Base-by-base conservation (phyloP, 2,113 vertebrate genomes). In the Callocephalon fimbriatum region DNA sequence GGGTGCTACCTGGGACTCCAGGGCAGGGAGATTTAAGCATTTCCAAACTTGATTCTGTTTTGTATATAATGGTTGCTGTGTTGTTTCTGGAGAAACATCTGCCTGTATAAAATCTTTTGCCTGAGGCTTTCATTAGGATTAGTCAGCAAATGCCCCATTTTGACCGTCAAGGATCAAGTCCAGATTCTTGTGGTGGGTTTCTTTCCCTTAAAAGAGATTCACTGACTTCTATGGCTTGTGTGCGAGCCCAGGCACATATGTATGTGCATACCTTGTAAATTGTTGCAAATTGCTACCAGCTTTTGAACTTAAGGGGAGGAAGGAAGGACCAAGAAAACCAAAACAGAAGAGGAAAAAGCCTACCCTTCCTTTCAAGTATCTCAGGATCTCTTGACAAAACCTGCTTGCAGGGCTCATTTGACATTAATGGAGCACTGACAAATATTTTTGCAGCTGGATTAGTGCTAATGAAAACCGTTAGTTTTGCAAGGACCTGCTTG, bases 401-500 rank as follows among this genome's bases (percentile, higher is more conserved):
- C 37, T 47, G 14, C 53, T 88, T 77, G 38, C 54, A 80, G 67
- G 63, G 71, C 50, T 62, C 50, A n/a, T 86, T 93, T 94, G 92
- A 67, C 82, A 86, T 92, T 67, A 62, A 92, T 86, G 92, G 89
- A 84, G 75, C 63, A 54, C 35, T 70, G 42, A 67, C 59, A 94
- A 92, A 96, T 96, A 90, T 96, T 94, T 96, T 95, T 92, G 63
- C 95, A 96, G 88, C 82, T 93, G 96, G 45, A 10, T 62, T 74
- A 70, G 17, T 51, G 32, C 68, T 93, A 89, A 80, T 74, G 65
- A 84, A 90, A 94, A 59, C 47, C 9, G 3, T 67, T 78, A 38
- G 76, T 74, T 82, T 77, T 88, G 78, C 67, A 92, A 96, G 59
- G 67, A 44, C 35, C 29, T 54, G 25, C 13, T 11, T 65, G 48